Evolutionary conservation across 2,888 invertebrate genomes (phyloP), one percentile per base, ranked within the genome.

Genomic region (Drosophila mercatorum): DNA sequence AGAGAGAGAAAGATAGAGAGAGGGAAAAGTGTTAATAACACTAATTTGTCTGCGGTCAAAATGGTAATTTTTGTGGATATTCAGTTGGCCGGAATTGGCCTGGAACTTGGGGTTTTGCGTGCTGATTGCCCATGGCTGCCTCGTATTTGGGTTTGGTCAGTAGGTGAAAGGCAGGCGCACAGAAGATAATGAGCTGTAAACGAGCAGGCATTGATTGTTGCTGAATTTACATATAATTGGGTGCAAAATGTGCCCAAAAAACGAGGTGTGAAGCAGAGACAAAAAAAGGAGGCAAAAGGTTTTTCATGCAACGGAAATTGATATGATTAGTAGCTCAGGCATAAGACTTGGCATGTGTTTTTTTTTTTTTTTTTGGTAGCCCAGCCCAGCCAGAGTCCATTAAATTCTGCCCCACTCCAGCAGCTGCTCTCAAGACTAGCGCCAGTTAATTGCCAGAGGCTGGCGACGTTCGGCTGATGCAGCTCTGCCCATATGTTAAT

Each of bases 41-140:
- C 89, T 85, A 88, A 89, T 88, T 88, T 88, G 87, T 88, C 81
- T 88, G 87, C 83, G 87, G 87, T 89, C 78, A 81, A 86, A 82
- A 85, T 85, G 86, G 82, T 86, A 88, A 89, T 83, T 88, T 88
- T 85, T 86, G 87, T 86, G 80, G 89, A 83, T 86, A 82, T 88
- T 88, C 85, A 58, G 79, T 79, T 79, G 82, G 47, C 61, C 57
- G 57, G 51, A 80, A 85, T 79, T 79, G 81, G 64, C 56, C 57
- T 58, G 67, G 65, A 43, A 68, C 36, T 49, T 44, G 36, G 52
- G 36, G 36, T 38, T 52, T 52, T 52, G 52, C 52, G 52, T 52
- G 52, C 34, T 52, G 52, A 52, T 52, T 52, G 36, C 22, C 52
- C 12, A 22, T 51, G 49, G 49, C 2, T 7, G 38, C 14, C 36